A percentile compares a stretch with the other conserved stretches of the same genome.
Conservation (phyloP, 2,797 vertebrate genomes). For the Selene dorsalis region DNA sequence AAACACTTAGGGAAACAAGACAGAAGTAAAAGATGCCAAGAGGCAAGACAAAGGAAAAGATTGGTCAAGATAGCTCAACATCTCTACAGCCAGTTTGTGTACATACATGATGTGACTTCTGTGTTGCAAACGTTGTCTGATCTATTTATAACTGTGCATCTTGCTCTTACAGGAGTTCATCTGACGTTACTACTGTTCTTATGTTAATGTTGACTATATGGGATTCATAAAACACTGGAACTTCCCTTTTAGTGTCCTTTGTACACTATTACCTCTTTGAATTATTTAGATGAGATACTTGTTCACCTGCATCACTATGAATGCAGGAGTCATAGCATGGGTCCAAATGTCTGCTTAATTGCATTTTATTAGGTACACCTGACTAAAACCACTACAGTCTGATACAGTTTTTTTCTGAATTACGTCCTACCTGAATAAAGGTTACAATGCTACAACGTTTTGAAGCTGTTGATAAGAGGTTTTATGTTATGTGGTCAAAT, state of each 20-base stretch:
- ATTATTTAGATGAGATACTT: neutral
- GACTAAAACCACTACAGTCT: no score
- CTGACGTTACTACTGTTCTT: neutral
- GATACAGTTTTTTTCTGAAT: no score
- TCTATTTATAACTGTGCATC: neutral
- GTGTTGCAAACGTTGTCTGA: neutral
- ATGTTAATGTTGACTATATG: neutral
- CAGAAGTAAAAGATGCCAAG: conserved; percentile 7
- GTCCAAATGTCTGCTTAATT: no score
- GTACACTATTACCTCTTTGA: no score
- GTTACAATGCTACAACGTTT: no score
- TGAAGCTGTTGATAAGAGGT: no score
- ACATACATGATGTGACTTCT: neutral
- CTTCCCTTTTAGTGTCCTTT: neutral
- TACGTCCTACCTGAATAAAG: no score
- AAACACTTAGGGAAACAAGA: conserved; percentile 45
- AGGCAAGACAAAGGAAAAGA: conserved; percentile 2
- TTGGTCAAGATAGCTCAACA: conserved; percentile 1
- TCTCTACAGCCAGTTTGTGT: neutral
- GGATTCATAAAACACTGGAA: neutral
- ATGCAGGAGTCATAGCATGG: no score
- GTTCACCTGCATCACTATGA: neutral
- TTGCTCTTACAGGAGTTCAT: neutral
- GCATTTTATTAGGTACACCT: no score
- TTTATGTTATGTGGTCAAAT: no score